Conservation (phyloP, 2,888 invertebrate species). For the Sesia bembeciformis region DNA sequence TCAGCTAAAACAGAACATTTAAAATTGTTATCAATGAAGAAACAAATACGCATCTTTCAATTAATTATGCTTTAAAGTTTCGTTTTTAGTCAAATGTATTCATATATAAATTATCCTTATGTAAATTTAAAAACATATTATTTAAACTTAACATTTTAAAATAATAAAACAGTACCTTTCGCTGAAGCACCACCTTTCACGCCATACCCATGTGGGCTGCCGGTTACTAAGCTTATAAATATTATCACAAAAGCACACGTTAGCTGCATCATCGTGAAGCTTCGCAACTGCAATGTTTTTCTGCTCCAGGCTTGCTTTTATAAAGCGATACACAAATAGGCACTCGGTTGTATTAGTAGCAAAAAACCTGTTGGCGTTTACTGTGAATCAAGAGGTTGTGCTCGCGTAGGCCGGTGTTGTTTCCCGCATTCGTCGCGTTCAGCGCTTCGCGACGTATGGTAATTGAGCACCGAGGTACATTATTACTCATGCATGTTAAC, state of each 20-base stretch:
- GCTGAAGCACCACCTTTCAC: conserved; percentile 49
- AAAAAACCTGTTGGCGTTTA: conserved; percentile 59
- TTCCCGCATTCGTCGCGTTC: conserved; percentile 35
- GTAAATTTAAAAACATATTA: background rate
- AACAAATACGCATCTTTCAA: background rate
- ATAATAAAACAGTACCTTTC: conserved; percentile 33
- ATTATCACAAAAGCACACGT: conserved; percentile 42
- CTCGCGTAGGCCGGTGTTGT: conserved; percentile 47
- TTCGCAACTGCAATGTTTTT: conserved; percentile 53
- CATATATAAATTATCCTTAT: background rate
- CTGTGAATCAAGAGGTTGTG: conserved; percentile 49
- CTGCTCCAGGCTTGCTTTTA: conserved; percentile 46
- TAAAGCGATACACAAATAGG: conserved; percentile 67
- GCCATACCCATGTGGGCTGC: conserved; percentile 56
- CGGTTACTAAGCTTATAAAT: conserved; percentile 35
- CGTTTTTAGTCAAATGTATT: background rate
- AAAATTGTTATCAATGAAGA: background rate
- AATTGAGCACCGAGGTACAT: conserved; percentile 19
- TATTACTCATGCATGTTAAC: conserved; percentile 29
- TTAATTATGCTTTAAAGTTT: no score
- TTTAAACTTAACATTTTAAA: background rate
- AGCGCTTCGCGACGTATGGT: conserved; percentile 24
- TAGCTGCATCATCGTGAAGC: conserved; percentile 63
- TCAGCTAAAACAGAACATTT: conserved; percentile 32
- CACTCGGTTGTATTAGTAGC: conserved; percentile 40